Base-by-base conservation (phyloP, 2,113 vertebrate genomes). In the Rhinopithecus roxellana region DNA sequence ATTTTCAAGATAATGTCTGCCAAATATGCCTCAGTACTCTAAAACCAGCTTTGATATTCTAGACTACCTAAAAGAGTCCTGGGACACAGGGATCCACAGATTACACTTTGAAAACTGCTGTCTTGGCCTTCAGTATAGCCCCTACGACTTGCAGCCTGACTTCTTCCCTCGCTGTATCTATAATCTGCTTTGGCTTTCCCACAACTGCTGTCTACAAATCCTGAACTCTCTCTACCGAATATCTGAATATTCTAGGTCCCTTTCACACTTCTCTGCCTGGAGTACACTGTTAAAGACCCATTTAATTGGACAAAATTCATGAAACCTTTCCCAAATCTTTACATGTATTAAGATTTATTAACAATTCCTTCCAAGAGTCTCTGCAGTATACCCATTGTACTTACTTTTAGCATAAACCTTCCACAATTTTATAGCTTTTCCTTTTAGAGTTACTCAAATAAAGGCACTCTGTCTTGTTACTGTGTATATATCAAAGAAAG, bases 1-100 rank as follows among this genome's bases (percentile, higher is more conserved):
- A 59, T 88, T 91, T 93, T 95, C 38, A 88, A 75, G 35, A 80
- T 84, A 93, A 77, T 75, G 17, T 61, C 86, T 80, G 72, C 30
- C 38, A 70, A 90, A 72, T 64, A 78, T 40, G 27, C 8, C 12
- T 82, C 79, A 78, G 48, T 74, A 72, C 83, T 93, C 59, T 38
- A 43, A 59, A 75, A 75, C 30, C 90, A 52, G 17, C 93, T 79
- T 79, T 84, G 57, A 80, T 61, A 95, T 91, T 32, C 5, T 88
- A 40, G 43, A 57, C 11, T 35, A 14, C 13, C 8, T 43, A 20
- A 38, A 30, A 72, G 32, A 55, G 8, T n/a, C 11, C 57, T 35
- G 1, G 81, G 25, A 17, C 6, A 25, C 5, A 18, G 13, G 4
- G 38, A 5, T 38, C 13, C 27, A 57, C 8, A 77, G 67, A 80